Percentiles rank a stretch among this genome's conserved stretches.
phyloP scores from a whole-genome alignment of 2,113 vertebrate species.

The Neomonachus schauinslandi region DNA sequence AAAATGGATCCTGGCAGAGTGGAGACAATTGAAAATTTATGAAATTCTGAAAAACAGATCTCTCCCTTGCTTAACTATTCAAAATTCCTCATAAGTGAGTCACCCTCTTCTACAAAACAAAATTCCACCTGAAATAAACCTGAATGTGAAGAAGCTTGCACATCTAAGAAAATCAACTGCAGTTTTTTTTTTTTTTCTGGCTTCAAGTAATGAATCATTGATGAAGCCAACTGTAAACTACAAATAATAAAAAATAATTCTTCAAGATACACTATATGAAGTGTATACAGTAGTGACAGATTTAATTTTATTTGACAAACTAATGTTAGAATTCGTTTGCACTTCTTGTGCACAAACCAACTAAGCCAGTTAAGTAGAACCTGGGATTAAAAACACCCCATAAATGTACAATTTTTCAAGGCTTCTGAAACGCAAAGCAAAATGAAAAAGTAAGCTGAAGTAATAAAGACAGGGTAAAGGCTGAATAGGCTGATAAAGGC shows the following conservation, averaged over 20 bases:
- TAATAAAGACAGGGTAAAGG: conserved; percentile 10
- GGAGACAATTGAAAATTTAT: conserved; percentile 44
- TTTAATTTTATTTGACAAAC: conserved; percentile 61
- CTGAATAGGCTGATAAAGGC: not conserved
- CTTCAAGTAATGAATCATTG: not conserved
- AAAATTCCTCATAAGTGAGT: conserved; percentile 71
- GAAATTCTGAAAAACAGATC: conserved; percentile 62
- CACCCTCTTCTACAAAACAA: conserved; percentile 56
- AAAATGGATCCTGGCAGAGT: conserved; percentile 50
- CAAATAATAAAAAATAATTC: conserved; percentile 34
- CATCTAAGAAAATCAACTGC: not conserved
- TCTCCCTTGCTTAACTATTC: conserved; percentile 60
- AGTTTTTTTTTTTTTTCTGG: not conserved
- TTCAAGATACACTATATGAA: not conserved
- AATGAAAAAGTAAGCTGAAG: conserved; percentile 6
- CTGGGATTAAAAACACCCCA: not conserved
- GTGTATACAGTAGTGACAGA: not conserved
- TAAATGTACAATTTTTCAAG: not conserved
- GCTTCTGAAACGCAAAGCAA: not conserved
- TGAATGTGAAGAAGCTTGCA: conserved; percentile 49
- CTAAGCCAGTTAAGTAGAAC: not conserved
- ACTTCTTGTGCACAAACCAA: not conserved
- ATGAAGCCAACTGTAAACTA: conserved; percentile 17
- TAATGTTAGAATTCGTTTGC: conserved; percentile 16
- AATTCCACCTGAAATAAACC: conserved; percentile 71